A percentile compares a stretch with the other conserved stretches of the same genome.
phyloP scores from a whole-genome alignment of 2,888 invertebrate genomes.

The Nomada flava region DNA sequence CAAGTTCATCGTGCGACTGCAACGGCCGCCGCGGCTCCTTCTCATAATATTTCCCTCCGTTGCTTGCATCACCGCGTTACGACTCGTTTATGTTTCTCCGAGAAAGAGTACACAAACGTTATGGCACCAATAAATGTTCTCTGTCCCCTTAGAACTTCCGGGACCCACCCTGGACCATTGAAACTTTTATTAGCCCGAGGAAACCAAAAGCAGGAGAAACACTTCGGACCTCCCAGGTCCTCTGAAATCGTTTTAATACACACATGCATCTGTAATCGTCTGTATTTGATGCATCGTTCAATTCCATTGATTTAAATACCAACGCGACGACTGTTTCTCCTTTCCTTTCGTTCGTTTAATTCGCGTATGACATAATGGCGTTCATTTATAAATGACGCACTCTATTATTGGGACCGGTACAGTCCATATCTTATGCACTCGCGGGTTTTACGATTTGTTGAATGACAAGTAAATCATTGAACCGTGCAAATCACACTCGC shows the following conservation, averaged over 20 bases:
- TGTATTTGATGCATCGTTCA: background rate
- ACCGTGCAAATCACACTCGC: constrained; percentile 7
- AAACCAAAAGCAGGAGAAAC: too few relatives aligned
- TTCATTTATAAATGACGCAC: background rate
- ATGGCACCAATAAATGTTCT: background rate
- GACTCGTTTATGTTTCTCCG: background rate
- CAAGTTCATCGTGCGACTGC: background rate
- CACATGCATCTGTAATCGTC: background rate
- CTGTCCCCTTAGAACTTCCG: background rate
- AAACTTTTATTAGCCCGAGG: background rate
- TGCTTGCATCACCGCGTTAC: background rate
- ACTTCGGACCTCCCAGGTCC: too few relatives aligned
- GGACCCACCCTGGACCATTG: background rate
- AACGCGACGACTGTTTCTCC: background rate
- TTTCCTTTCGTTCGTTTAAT: background rate
- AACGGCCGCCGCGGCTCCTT: background rate
- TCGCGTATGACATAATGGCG: background rate
- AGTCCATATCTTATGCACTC: background rate
- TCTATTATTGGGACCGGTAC: background rate
- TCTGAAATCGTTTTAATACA: background rate
- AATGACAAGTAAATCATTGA: constrained; percentile 9
- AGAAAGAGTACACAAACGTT: background rate
- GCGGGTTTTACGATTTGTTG: constrained; percentile 8
- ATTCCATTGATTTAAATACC: background rate
- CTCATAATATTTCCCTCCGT: background rate